phyloP scores from a whole-genome alignment of 2,888 invertebrate species.

The Tetragonula carbonaria region DNA sequence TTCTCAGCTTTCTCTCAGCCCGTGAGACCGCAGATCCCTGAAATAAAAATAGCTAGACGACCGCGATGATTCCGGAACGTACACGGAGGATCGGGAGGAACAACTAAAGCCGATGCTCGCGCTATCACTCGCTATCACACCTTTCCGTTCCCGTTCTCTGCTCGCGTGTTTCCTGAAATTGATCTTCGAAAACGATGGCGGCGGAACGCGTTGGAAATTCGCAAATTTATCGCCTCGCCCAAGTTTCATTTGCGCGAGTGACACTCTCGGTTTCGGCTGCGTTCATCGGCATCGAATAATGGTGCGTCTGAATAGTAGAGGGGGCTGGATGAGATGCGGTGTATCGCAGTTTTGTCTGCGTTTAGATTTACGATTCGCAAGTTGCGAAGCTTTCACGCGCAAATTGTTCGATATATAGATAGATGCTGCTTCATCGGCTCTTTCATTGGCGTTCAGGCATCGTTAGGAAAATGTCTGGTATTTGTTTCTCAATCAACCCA shows the following conservation, averaged over 20 bases:
- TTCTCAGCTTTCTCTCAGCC: constrained; percentile 47
- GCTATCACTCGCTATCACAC: constrained; percentile 29
- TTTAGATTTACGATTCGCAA: not conserved
- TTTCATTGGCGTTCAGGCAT: not conserved
- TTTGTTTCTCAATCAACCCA: too few relatives aligned
- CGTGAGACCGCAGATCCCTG: constrained; percentile 20
- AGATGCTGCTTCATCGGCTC: not conserved
- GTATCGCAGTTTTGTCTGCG: not conserved
- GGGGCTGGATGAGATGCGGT: not conserved
- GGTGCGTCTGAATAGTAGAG: not conserved
- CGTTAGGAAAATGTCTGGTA: not conserved
- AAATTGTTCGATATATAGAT: not conserved
- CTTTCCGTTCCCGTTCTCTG: constrained; percentile 27
- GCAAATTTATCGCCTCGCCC: constrained; percentile 55
- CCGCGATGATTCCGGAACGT: not conserved
- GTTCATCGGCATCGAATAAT: not conserved
- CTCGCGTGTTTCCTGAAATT: constrained; percentile 37
- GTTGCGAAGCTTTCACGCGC: not conserved
- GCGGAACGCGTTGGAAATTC: constrained; percentile 17
- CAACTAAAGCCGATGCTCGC: not conserved
- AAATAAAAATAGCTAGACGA: constrained; percentile 60
- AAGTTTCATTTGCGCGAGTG: constrained; percentile 1
- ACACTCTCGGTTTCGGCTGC: not conserved
- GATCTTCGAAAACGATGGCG: constrained; percentile 24
- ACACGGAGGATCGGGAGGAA: too few relatives aligned